These are phyloP conservation scores for Platycnemis pennipes DNA, from an alignment of 2,888 invertebrate species.

Conservation along the genomic window DNA sequence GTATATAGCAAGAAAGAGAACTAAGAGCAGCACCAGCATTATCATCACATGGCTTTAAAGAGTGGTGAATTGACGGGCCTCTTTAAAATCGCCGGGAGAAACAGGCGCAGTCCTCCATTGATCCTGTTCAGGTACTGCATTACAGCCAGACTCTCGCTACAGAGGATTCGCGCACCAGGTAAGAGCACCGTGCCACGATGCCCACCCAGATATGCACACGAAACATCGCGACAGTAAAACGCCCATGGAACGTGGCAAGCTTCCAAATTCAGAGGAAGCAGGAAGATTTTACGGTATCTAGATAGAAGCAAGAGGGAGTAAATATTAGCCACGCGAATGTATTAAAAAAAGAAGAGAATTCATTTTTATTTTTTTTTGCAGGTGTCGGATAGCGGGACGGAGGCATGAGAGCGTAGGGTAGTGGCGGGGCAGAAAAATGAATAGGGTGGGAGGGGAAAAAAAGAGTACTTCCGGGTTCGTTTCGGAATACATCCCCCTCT, in stretches of 20 bases:
- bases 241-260: not conserved
- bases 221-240: not conserved
- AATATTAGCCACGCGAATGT: not conserved
- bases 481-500: not conserved
- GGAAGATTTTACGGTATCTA: not conserved
- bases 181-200: not conserved
- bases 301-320: not conserved
- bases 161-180: not conserved
- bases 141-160: slow-evolving; percentile 3
- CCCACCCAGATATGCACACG: not conserved
- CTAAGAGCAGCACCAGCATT: too few species aligned
- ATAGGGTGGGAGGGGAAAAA: not conserved
- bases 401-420: too few species aligned
- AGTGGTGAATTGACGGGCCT: not conserved
- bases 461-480: slow-evolving; percentile 44
- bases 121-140: not conserved
- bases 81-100: not conserved
- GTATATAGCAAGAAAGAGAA: too few species aligned
- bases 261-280: not conserved
- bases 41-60: not conserved
- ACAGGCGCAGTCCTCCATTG: not conserved
- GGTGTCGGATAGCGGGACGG: not conserved
- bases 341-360: not conserved
- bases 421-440: not conserved
- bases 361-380: not conserved